These are phyloP conservation scores for Sebastes goodei DNA, from an alignment of 2,797 vertebrate genomes.

Conservation along the genomic window DNA sequence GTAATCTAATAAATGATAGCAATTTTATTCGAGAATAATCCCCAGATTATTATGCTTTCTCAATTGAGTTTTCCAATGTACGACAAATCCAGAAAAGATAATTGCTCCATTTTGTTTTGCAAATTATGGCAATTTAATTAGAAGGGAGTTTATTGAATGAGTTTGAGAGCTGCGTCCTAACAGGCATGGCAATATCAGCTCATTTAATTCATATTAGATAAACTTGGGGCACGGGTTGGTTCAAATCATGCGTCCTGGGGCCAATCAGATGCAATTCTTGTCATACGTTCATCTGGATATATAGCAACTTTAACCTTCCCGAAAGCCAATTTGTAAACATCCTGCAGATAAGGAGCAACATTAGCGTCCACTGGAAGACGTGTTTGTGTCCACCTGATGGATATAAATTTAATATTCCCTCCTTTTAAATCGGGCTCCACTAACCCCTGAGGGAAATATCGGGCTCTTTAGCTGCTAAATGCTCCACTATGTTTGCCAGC, in stretches of 20 bases:
- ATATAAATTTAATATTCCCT: background rate
- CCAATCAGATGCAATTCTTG: background rate
- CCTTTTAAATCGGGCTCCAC: background rate
- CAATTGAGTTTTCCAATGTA: background rate
- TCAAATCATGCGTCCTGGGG: background rate
- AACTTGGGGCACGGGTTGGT: background rate
- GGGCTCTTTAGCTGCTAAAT: background rate
- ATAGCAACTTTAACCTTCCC: background rate
- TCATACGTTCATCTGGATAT: background rate
- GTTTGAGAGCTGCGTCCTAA: background rate
- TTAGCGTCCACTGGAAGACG: background rate
- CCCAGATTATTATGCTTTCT: background rate
- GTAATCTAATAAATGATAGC: background rate
- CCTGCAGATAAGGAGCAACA: background rate
- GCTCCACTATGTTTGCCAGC: background rate
- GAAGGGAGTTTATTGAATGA: background rate
- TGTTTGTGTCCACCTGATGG: background rate
- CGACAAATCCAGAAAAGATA: background rate
- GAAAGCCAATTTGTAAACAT: background rate
- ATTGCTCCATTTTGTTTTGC: background rate
- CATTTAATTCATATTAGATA: background rate
- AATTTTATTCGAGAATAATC: background rate
- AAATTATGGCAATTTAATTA: background rate
- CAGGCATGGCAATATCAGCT: background rate
- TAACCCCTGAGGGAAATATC: background rate